Base-by-base conservation (phyloP, 2,888 invertebrate species). In the Scaptomyza tumidula region DNA sequence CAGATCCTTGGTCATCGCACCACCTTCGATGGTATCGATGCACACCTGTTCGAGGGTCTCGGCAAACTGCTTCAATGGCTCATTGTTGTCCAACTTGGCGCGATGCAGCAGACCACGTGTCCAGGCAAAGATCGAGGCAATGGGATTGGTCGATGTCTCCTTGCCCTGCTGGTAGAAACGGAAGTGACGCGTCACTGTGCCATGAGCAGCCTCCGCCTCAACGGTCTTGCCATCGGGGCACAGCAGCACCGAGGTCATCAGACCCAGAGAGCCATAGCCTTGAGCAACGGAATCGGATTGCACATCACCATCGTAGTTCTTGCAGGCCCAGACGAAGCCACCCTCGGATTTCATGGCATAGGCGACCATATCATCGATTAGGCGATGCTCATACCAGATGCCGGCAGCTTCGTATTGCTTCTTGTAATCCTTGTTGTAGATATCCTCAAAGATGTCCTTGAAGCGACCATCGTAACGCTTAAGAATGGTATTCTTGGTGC, bases 111-210 rank as follows among this genome's bases (percentile, higher is more conserved):
- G 93, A 49, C 99, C 99, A 83, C 96, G 94, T 0, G 98, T 98
- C 99, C 99, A 99, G 1, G 99, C 99, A 92, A 98, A 99, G 89
- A 99, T 99, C 0, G 99, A 99, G 24, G 99, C 99, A 89, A 99
- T 99, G 0, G 99, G 98, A 92, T 99, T 99, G 53, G 99, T 99
- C 33, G 99, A 99, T 0, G 99, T 99, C 93, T 99, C 99, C 92
- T 98, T 97, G 75, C 99, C 99, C 94, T 98, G 94, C 93, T 97
- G 95, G 93, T 98, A 94, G 93, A 96, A 94, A 55, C 97, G 94
- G 92, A 95, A 98, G 91, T 98, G 98, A 64, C 98, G 94, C 0
- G 98, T 98, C 0, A 96, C 98, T 0, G 99, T 99, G 45, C 99
- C 99, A 91, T 99, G 99, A 65, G 99, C 99, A 13, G 99, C 99